Percentiles rank a stretch among this genome's conserved stretches.
phyloP scores from a whole-genome alignment of 2,113 vertebrate species.

The Phyllostomus discolor region DNA sequence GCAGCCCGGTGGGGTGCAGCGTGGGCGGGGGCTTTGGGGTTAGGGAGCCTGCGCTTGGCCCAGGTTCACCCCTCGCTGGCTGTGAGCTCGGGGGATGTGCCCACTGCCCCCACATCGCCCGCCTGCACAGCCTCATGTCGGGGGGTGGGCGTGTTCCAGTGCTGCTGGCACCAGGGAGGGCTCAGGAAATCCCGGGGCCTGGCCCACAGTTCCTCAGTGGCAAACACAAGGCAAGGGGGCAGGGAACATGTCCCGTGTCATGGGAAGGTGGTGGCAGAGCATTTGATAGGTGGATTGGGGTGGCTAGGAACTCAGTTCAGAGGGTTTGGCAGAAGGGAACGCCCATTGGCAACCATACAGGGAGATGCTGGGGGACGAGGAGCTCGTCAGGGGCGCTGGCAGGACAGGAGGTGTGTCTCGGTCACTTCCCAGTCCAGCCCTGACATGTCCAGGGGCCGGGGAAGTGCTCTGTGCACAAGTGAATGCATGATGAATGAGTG shows the following conservation, averaged over 20 bases:
- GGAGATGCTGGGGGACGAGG: background rate
- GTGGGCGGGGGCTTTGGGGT: background rate
- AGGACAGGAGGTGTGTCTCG: rapidly evolving
- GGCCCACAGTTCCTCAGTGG: background rate
- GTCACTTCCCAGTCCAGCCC: background rate
- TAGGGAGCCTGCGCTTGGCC: background rate
- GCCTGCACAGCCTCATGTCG: too few relatives aligned
- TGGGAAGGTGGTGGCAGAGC: background rate
- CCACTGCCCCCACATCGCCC: background rate
- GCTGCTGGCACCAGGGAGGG: rapidly evolving
- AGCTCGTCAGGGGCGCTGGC: rapidly evolving
- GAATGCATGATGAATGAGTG: background rate
- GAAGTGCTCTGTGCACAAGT: background rate
- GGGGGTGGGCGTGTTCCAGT: background rate
- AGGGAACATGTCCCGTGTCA: rapidly evolving
- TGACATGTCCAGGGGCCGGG: background rate
- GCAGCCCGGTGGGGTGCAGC: background rate
- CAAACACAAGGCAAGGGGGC: background rate
- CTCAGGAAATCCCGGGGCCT: rapidly evolving
- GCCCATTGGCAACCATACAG: background rate
- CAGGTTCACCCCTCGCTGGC: background rate
- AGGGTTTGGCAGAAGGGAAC: background rate
- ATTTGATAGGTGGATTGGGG: background rate
- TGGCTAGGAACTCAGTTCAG: background rate
- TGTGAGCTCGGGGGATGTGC: background rate